Conservation (phyloP, 2,113 vertebrate species). For the Vidua chalybeata region DNA sequence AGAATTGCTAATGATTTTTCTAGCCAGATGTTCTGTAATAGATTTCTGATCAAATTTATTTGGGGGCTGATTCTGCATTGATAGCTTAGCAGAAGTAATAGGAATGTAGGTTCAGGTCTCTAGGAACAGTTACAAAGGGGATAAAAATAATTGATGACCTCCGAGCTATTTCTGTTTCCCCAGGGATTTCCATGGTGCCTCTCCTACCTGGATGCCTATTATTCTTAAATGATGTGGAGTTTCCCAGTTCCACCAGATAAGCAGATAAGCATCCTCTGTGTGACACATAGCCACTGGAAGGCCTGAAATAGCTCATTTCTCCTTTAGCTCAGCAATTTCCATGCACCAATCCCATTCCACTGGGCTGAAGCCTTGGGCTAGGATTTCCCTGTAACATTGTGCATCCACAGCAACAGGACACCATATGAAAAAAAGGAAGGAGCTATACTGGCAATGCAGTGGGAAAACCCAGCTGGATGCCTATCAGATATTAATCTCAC, state of each 20-base stretch:
- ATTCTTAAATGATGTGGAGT: neutral
- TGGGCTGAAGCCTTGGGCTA: neutral
- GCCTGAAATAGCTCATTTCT: neutral
- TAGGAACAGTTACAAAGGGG: neutral
- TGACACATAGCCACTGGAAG: neutral
- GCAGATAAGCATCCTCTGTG: neutral
- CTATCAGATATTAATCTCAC: neutral
- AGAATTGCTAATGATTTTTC: slow-evolving; percentile 41
- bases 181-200: neutral
- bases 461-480: neutral
- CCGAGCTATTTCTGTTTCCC: neutral
- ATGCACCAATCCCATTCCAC: neutral
- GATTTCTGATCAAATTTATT: neutral
- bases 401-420: neutral
- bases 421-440: neutral
- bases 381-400: neutral
- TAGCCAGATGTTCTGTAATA: slow-evolving; percentile 18
- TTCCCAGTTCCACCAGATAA: neutral
- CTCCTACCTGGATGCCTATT: neutral
- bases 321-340: neutral
- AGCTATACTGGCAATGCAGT: neutral
- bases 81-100: neutral
- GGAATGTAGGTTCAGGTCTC: neutral
- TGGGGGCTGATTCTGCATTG: neutral
- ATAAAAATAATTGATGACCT: neutral